phyloP scores from a whole-genome alignment of 2,113 vertebrate species.

The Erpornis zantholeuca region DNA sequence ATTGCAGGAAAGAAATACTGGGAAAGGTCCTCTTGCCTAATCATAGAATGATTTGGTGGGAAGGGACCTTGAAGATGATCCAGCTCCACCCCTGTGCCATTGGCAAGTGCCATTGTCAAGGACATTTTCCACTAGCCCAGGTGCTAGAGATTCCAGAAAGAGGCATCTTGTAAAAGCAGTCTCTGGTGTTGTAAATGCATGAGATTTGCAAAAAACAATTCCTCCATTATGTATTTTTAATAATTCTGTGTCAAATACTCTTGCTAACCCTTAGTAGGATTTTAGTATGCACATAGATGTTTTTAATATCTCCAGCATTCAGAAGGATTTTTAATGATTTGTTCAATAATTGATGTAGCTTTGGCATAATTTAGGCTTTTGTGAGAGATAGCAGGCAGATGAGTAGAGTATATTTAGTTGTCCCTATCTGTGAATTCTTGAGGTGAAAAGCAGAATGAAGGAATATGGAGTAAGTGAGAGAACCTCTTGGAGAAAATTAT shows the following conservation, averaged over 20 bases:
- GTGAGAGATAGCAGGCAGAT: background rate
- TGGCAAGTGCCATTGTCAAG: background rate
- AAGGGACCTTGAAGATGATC: background rate
- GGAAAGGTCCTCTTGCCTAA: background rate
- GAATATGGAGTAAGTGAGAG: background rate
- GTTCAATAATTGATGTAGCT: background rate
- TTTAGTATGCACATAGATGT: background rate
- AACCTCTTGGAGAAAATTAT: background rate
- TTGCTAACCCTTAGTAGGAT: background rate
- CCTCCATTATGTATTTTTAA: background rate
- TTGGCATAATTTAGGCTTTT: background rate
- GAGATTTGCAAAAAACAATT: background rate
- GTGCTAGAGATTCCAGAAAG: background rate
- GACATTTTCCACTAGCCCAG: background rate
- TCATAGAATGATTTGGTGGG: background rate
- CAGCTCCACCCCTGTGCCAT: background rate
- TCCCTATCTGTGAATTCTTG: background rate
- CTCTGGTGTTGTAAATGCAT: background rate
- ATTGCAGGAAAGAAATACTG: background rate
- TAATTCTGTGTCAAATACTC: background rate
- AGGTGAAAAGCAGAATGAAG: background rate
- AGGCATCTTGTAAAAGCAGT: background rate
- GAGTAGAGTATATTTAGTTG: background rate
- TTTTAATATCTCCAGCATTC: background rate
- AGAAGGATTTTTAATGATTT: background rate